Base-by-base conservation (phyloP, 2,888 invertebrate species). In the Hirtodrosophila duncani region DNA sequence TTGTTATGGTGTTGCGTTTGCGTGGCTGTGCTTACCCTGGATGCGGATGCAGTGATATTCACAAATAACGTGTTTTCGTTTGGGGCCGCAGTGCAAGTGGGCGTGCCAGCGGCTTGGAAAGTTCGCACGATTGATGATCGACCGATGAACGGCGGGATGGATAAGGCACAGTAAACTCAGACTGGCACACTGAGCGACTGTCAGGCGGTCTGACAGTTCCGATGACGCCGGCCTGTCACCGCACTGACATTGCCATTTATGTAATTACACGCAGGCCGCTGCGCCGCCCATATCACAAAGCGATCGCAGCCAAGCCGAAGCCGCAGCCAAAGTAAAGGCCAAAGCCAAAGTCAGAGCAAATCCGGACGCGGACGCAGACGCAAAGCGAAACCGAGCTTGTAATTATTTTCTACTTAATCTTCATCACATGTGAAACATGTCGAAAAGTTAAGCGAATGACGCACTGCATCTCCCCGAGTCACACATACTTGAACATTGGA, bases 351-450 rank as follows among this genome's bases (percentile, higher is more conserved):
- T 9, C 23, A 24, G 18, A 31, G 27, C 21, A 27, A 3, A 34
- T 6, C 26, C 24, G 26, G 38, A 33, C 43, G 59, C 38, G 58
- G 57, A 49, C 42, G 44, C 51, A 21, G 44, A 43, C 50, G 41
- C 39, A 26, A 18, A 20, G 20, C 20, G 21, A 27, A 18, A 23
- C 10, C 18, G 44, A 46, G 59, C 56, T 77, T 72, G 80, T 80
- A 80, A 80, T 80, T 80, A 80, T 80, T 75, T 75, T 80, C 81
- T 82, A 80, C 80, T 80, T 82, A 80, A 80, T 80, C 80, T 80
- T 80, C 82, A 80, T 80, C 82, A 78, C 71, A 71, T 62, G 74
- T 59, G 55, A 72, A 77, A 70, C 71, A 80, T 80, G 80, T 80
- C 82, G 82, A 80, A 80, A 80, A 70, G 61, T 62, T 81, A 65